Base-by-base conservation (phyloP, 1,140 invertebrate species). In the Drosophila burlai region DNA sequence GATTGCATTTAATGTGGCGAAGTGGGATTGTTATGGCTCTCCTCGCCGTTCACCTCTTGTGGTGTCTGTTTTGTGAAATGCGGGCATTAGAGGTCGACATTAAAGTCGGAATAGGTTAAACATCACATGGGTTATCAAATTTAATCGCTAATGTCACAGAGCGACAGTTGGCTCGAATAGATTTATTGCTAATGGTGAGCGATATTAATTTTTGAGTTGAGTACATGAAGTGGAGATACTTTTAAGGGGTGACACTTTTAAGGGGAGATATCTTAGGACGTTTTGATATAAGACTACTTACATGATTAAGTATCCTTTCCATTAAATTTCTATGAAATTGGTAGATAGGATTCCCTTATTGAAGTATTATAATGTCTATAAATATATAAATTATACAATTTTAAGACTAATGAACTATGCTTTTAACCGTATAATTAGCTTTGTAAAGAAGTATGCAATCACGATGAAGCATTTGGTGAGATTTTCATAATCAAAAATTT, bases 61-160 rank as follows among this genome's bases (percentile, higher is more conserved):
- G 54, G 54, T 10, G 15, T 24, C 38, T n/a, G 10, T 24, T 40
- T 66, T 45, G 50, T 66, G 77, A 80, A 61, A 61, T 26, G 26
- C n/a, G 67, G 43, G 74, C 59, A 83, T 54, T 86, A 50, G 79
- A 60, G 83, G 68, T 82, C 24, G 9, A 43, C 69, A 71, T 79
- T 67, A 86, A 71, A 66, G 62, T 34, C 36, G 52, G 55, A 83
- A 85, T 85, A 87, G 83, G 69, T 80, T 76, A 59, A 76, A 63
- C 76, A 83, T 65, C 76, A 72, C 50, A 83, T 76, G 80, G 83
- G 54, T 68, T 87, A 80, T 87, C 80, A 80, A 86, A 83, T 76
- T 76, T 83, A 83, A 86, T 76, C 76, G 59, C 71, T 57, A 79
- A 71, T 60, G 61, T 49, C 40, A 40, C 49, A 34, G 18, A 13